Conservation (phyloP, 2,888 invertebrate genomes). For the Netelia melanura region DNA sequence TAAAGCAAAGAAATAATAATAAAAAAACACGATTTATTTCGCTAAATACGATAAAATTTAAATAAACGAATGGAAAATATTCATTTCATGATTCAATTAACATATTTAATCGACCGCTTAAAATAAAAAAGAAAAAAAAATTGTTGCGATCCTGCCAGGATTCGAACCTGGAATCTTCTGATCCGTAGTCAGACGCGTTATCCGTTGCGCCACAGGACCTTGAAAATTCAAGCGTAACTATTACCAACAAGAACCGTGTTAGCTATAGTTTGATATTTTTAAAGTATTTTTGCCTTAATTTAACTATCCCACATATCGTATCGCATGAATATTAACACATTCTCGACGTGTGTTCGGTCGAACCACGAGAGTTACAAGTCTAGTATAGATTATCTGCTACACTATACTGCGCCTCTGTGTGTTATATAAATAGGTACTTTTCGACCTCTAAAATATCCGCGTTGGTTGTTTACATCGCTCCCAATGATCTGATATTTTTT, state of each 20-base stretch:
- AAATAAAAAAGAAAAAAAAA: constrained; percentile 45
- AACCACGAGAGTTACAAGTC: background rate
- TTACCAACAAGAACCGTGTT: background rate
- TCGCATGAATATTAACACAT: background rate
- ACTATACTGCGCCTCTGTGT: background rate
- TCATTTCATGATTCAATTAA: too few species aligned
- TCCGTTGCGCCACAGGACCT: constrained; percentile 89
- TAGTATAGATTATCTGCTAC: background rate
- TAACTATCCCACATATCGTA: background rate
- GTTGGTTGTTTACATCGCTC: too few species aligned
- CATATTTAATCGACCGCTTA: background rate
- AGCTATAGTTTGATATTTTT: background rate
- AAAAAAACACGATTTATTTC: too few species aligned
- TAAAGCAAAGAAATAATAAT: too few species aligned
- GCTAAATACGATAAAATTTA: too few species aligned
- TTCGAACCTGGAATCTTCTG: constrained; percentile 88
- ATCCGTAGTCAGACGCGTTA: constrained; percentile 88
- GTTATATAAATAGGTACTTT: background rate
- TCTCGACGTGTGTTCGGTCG: background rate
- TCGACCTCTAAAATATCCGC: too few species aligned
- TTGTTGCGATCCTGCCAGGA: constrained; percentile 80
- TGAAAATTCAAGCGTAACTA: background rate
- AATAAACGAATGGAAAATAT: too few species aligned
- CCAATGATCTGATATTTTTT: too few species aligned
- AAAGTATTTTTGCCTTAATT: background rate